These are phyloP conservation scores for Creontiades dilutus DNA, from an alignment of 2,888 invertebrate genomes.

Conservation along the genomic window DNA sequence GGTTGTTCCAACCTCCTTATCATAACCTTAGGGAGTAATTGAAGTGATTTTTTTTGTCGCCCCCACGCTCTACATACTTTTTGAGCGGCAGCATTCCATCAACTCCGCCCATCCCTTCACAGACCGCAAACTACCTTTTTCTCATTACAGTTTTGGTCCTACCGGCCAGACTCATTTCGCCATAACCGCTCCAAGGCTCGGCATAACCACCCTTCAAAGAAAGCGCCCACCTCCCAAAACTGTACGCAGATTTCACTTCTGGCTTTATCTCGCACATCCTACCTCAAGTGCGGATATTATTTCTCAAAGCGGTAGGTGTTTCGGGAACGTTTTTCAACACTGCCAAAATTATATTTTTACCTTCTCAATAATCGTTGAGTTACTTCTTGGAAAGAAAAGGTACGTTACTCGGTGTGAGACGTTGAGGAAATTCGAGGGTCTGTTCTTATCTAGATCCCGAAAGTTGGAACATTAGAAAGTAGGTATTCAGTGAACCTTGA, in stretches of 20 bases:
- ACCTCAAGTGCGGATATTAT: not conserved
- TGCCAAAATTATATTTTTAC: too few species aligned
- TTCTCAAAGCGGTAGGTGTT: not conserved
- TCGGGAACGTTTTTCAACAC: too few species aligned
- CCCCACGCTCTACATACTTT: constrained; percentile 51
- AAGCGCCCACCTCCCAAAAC: not conserved
- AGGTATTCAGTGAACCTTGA: too few species aligned
- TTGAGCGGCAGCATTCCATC: constrained; percentile 3
- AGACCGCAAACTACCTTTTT: constrained; percentile 35
- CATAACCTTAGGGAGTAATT: constrained; percentile 10
- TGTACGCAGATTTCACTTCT: not conserved
- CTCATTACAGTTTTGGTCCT: not conserved
- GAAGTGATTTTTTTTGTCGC: not conserved
- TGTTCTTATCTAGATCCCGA: too few species aligned
- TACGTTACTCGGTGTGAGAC: too few species aligned
- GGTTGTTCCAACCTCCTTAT: too few species aligned
- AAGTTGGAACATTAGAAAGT: too few species aligned
- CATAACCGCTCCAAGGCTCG: constrained; percentile 6
- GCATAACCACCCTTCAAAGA: not conserved
- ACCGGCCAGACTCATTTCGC: not conserved
- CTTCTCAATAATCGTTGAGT: too few species aligned
- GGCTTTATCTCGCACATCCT: not conserved
- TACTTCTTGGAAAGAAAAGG: too few species aligned
- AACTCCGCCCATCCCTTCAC: not conserved
- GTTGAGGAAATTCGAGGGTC: too few species aligned